A percentile compares a stretch with the other conserved stretches of the same genome.
Conservation (phyloP, 92 coral and sea anemone species). For the Palythoa grandiflora region DNA sequence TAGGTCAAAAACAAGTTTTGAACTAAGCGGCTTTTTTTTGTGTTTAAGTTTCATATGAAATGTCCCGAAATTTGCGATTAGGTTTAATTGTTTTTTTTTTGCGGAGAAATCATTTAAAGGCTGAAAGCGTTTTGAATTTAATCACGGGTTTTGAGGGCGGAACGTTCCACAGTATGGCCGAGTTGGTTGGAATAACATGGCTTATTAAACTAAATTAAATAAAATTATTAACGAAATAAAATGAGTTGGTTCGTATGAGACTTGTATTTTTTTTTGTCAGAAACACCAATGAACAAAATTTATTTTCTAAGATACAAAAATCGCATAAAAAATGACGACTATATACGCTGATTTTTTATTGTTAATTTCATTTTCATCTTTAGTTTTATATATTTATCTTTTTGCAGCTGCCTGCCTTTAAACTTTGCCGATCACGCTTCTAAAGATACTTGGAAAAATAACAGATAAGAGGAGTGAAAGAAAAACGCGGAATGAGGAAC, state of each 20-base stretch:
- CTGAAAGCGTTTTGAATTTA: conserved; percentile 15
- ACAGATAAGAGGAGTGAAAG: neutral
- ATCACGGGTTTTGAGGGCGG: conserved; percentile 4
- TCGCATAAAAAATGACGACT: neutral
- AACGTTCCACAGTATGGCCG: neutral
- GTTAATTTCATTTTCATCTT: neutral
- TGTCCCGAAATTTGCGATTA: neutral
- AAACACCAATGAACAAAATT: neutral
- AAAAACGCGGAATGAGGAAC: neutral
- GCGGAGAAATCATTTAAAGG: neutral
- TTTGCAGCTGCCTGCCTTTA: conserved; percentile 9
- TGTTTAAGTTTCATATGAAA: conserved; percentile 19
- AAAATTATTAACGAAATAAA: conserved; percentile 18
- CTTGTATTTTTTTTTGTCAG: neutral
- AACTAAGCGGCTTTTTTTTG: conserved; percentile 27
- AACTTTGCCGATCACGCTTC: neutral
- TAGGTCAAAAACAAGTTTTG: conserved; percentile 37
- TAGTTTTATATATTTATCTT: neutral
- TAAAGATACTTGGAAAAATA: conserved; percentile 10
- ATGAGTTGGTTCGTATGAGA: neutral
- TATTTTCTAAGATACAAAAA: neutral
- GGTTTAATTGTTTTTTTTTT: conserved; percentile 16
- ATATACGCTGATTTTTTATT: neutral
- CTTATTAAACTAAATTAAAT: conserved; percentile 33
- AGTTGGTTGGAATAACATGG: conserved; percentile 4